Base-by-base conservation (phyloP, 2,797 vertebrate species). In the Cyprinella venusta region DNA sequence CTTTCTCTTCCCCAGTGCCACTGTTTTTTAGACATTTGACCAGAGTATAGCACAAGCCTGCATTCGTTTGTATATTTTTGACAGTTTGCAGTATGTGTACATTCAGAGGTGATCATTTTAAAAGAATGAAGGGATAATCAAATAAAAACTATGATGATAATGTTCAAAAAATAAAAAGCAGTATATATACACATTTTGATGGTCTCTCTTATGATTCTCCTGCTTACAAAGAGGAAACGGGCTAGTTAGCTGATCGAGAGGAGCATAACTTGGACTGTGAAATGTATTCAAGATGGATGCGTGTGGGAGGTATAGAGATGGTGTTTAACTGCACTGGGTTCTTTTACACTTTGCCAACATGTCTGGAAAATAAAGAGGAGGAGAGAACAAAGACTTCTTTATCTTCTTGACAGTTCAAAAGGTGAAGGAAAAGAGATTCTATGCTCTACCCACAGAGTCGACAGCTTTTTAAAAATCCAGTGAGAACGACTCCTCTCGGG, bases 1-100 rank as follows among this genome's bases (percentile, higher is more conserved):
- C 83, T 87, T 85, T 90, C 84, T 90, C 84, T 91, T 88, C 84
- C 91, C 91, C 92, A 92, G 92, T 94, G 94, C 94, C 93, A 94
- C 93, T 92, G 94, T 94, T 95, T 95, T 95, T 94, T 95, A 94
- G 92, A 95, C 93, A 94, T 95, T 92, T 94, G 93, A 93, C 92
- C 93, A 94, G 93, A 95, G 90, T 94, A 96, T 94, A 96, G 95
- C 94, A 96, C 95, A 96, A 95, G 93, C 94, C 94, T 94, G 93
- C 93, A 94, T 96, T 94, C 92, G 92, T 96, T 94, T 95, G 93
- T 95, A 95, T 94, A 95, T 95, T 95, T 96, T 95, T 94, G 93
- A 95, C 93, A 94, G 93, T 95, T 95, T 95, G 94, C 94, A 94
- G 94, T 95, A 94, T 92, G 92, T 95, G 93, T 95, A 94, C 93